Conservation (phyloP, 2,797 vertebrate genomes). For the Aphelocoma californica region DNA sequence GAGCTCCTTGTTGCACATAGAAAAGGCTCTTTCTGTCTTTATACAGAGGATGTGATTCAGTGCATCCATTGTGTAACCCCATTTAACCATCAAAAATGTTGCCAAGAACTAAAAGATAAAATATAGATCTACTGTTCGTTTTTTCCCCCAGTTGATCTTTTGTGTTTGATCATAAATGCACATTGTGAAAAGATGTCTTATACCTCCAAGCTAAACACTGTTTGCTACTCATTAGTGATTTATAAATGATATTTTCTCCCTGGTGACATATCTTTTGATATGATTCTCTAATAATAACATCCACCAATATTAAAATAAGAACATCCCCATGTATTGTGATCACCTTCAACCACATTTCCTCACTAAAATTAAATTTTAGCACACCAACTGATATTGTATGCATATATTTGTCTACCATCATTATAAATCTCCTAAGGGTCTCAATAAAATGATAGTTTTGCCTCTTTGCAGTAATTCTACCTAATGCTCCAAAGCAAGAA, state of each 20-base stretch:
- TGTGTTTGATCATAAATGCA: constrained; percentile 83
- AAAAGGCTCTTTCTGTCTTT: constrained; percentile 33
- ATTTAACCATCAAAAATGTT: constrained; percentile 63
- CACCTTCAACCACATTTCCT: constrained; percentile 86
- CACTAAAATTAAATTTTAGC: constrained; percentile 85
- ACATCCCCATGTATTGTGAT: constrained; percentile 88
- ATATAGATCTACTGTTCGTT: constrained; percentile 64
- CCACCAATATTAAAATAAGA: constrained; percentile 96
- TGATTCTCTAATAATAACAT: constrained; percentile 97
- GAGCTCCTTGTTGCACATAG: background rate
- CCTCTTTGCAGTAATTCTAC: constrained; percentile 84
- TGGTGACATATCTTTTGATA: constrained; percentile 99
- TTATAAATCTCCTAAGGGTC: constrained; percentile 87
- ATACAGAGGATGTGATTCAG: constrained; percentile 20
- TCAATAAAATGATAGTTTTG: constrained; percentile 85
- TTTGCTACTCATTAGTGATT: constrained; percentile 99
- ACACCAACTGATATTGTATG: constrained; percentile 85
- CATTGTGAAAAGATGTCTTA: constrained; percentile 83
- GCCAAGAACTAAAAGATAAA: constrained; percentile 70
- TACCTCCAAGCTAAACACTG: constrained; percentile 93
- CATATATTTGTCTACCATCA: constrained; percentile 85
- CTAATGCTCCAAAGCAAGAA: constrained; percentile 84
- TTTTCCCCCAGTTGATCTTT: constrained; percentile 72
- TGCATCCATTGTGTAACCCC: constrained; percentile 13
- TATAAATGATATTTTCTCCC: constrained; percentile 99